Base-by-base conservation (phyloP, 2,888 invertebrate genomes). In the Tryphoninae sp. region DNA sequence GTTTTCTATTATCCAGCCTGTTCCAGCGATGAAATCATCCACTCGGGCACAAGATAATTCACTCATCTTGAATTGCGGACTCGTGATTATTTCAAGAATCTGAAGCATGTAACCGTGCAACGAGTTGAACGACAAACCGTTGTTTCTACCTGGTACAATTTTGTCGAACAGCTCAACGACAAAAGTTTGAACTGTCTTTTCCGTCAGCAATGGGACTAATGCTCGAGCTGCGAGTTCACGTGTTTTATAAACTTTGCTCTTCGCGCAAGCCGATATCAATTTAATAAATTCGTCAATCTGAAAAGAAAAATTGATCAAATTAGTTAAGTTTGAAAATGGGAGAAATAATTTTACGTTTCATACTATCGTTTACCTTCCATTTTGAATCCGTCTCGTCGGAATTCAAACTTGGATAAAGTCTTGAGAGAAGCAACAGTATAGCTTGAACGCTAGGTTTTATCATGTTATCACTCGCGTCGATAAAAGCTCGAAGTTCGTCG, bases 211-310 rank as follows among this genome's bases (percentile, higher is more conserved):
- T 23, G 95, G 94, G 22, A 94, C 93, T 40, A 95, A 92, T 1
- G 96, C 96, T 88, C 94, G 94, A 0, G 96, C 96, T 1, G 96
- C 96, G 84, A 97, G 93, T 87, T 94, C 94, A 51, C 97, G 93
- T 0, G 95, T 96, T 91, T 95, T 94, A 88, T 95, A 93, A 83
- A 95, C 94, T 11, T 94, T 92, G 91, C 96, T 95, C 61, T 92
- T 91, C 1, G 95, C 94, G 89, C 96, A 96, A 33, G 93, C 89
- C 40, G 93, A 92, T 77, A 96, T 94, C 86, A 93, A 93, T 2
- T 95, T 94, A 71, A 96, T 92, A 90, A 96, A 96, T 80, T 94
- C 93, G 26, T 94, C 92, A 80, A 96, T 92, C 94, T 96, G 90
- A 78, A 92, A 11, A 72, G 33, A 53, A 59, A 23, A 23, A 81